These are phyloP conservation scores for Clamator glandarius DNA, from an alignment of 2,797 vertebrate genomes.

Conservation along the genomic window DNA sequence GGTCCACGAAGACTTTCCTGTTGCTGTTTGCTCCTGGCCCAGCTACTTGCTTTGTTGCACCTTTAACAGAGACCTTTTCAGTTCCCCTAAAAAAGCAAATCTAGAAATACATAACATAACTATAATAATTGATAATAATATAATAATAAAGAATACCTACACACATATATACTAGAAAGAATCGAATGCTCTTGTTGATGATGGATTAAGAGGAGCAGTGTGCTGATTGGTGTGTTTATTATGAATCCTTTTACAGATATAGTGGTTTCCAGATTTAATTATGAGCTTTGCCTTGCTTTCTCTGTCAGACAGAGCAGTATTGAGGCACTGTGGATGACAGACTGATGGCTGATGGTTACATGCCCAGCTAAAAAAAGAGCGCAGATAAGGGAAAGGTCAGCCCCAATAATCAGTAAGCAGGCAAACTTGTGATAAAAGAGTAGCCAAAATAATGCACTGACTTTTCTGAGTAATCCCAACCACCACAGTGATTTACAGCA, in stretches of 20 bases:
- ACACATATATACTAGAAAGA: background rate
- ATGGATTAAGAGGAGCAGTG: background rate
- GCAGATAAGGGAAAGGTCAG: background rate
- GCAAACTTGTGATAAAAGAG: background rate
- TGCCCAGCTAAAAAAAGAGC: background rate
- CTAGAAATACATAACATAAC: background rate
- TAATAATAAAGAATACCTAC: background rate
- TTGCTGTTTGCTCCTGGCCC: background rate
- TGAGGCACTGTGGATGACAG: background rate
- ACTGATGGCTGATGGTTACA: background rate
- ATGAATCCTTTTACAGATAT: background rate
- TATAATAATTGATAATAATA: background rate
- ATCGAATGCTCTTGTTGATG: background rate
- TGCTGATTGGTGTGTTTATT: background rate
- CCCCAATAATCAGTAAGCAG: background rate
- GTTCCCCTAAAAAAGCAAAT: background rate
- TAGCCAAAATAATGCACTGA: background rate
- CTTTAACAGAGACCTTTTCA: background rate
- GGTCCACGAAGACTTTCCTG: background rate
- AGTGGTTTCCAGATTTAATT: background rate
- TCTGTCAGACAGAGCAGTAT: background rate
- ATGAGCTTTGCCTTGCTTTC: background rate
- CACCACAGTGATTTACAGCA: background rate
- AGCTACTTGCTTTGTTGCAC: background rate
- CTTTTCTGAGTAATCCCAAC: background rate